A percentile compares a stretch with the other conserved stretches of the same genome.
Conservation (phyloP, 2,888 invertebrate species). For the Dorcus parallelipipedus region DNA sequence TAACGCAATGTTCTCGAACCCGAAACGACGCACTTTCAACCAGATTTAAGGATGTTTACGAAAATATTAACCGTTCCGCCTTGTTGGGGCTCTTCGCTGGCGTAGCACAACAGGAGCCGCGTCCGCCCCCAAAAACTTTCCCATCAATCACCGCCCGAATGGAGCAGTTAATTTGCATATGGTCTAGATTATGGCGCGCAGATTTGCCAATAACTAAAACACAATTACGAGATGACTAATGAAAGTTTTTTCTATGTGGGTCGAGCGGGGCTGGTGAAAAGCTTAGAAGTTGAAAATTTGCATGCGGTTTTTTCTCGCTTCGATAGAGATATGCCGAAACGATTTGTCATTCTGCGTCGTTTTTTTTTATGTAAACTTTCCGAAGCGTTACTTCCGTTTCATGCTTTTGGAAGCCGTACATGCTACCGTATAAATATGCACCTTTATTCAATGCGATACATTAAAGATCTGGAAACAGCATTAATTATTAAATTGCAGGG, state of each 20-base stretch:
- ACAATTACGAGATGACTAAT: not conserved
- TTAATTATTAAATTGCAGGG: too few species aligned
- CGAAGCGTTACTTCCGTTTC: too few species aligned
- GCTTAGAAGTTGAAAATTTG: not conserved
- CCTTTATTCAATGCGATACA: too few species aligned
- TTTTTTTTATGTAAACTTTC: not conserved
- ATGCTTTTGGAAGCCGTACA: too few species aligned
- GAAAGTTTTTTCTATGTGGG: not conserved
- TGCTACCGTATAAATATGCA: too few species aligned
- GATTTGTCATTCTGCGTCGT: not conserved
- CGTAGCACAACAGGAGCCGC: not conserved
- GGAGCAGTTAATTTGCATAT: not conserved
- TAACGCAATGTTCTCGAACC: slow-evolving; percentile 6
- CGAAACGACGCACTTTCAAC: not conserved
- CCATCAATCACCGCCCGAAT: not conserved
- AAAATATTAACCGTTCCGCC: too few species aligned
- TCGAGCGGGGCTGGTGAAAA: not conserved
- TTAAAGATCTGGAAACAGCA: too few species aligned
- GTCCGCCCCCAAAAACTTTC: not conserved
- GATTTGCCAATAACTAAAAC: not conserved
- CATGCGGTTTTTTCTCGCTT: not conserved
- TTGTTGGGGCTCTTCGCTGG: too few species aligned
- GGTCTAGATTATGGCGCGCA: not conserved
- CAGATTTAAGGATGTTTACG: not conserved
- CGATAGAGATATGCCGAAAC: not conserved